A percentile compares a stretch with the other conserved stretches of the same genome.
Conservation (phyloP, 2,888 invertebrate species). For the Zaprionus bogoriensis region DNA sequence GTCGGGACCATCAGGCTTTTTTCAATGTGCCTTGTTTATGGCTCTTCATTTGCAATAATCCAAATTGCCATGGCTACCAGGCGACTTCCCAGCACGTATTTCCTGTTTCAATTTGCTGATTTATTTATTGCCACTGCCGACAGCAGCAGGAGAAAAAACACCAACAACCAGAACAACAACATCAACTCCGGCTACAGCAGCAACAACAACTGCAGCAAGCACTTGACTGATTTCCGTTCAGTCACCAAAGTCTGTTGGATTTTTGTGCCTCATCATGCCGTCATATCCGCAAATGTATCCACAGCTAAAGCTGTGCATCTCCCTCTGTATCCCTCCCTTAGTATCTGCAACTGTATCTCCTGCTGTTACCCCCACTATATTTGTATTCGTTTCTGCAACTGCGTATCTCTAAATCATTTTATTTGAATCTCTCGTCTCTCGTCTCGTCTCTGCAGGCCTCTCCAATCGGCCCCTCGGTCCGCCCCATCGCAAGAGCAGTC, state of each 20-base stretch:
- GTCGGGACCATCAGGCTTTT: slow-evolving; percentile 1
- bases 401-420: no score
- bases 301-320: no score
- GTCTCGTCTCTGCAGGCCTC: slow-evolving; percentile 69
- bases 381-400: not conserved
- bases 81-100: slow-evolving; percentile 62
- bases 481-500: slow-evolving; percentile 83
- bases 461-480: slow-evolving; percentile 82
- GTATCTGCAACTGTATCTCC: no score
- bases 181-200: slow-evolving; percentile 2
- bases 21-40: slow-evolving; percentile 35
- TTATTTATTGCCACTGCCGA: slow-evolving; percentile 66
- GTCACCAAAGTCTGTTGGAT: slow-evolving; percentile 26
- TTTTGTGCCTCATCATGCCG: not conserved
- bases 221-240: slow-evolving; percentile 48
- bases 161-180: slow-evolving; percentile 10
- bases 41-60: slow-evolving; percentile 69
- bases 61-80: slow-evolving; percentile 65
- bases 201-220: not conserved
- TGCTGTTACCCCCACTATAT: no score
- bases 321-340: no score
- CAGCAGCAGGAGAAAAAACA: slow-evolving; percentile 20
- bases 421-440: not conserved
- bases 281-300: slow-evolving; percentile 7
- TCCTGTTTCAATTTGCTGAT: slow-evolving; percentile 70